phyloP scores from a whole-genome alignment of 2,113 vertebrate genomes.

The Apteryx owenii region DNA sequence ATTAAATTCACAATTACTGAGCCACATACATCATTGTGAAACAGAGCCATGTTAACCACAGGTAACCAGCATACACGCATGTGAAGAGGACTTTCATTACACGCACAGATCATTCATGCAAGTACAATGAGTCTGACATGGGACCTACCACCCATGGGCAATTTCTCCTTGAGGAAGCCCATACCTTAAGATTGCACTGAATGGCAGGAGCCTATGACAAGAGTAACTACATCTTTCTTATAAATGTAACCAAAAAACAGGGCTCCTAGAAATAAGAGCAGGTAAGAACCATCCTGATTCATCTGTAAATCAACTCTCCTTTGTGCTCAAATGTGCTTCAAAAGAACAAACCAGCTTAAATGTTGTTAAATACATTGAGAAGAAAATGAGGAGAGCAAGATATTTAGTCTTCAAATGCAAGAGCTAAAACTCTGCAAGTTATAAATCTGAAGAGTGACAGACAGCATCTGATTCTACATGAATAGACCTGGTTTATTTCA shows the following conservation, averaged over 20 bases:
- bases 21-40: background rate
- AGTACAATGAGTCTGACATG: background rate
- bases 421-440: background rate
- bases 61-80: background rate
- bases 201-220: rapidly evolving
- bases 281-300: background rate
- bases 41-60: background rate
- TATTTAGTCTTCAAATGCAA: background rate
- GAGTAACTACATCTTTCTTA: background rate
- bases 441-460: background rate
- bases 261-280: background rate
- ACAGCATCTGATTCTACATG: background rate
- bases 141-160: rapidly evolving
- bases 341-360: background rate
- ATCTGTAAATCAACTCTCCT: background rate
- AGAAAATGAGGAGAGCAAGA: background rate
- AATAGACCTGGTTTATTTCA: background rate
- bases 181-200: background rate
- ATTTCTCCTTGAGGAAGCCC: background rate
- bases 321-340: background rate
- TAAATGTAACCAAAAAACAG: background rate
- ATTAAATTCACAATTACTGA: background rate
- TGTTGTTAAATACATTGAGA: background rate
- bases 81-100: background rate
- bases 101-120: too few relatives aligned